phyloP scores from a whole-genome alignment of 2,113 vertebrate species.

The Callipepla squamata region DNA sequence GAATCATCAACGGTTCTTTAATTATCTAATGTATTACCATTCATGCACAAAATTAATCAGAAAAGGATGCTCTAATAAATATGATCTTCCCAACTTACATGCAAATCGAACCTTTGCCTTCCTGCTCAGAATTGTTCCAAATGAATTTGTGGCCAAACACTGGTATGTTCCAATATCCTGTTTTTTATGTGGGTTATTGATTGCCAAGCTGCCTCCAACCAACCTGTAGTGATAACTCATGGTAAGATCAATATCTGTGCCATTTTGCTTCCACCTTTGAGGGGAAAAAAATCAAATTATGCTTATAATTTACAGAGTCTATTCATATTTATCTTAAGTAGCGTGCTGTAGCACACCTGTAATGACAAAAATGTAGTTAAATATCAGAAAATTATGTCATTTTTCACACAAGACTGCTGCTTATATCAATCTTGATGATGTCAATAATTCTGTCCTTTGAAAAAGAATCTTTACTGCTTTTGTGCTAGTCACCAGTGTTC shows the following conservation, averaged over 20 bases:
- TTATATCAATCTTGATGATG: conserved; percentile 7
- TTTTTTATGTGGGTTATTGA: conserved; percentile 83
- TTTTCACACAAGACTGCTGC: conserved; percentile 23
- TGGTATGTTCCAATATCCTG: conserved; percentile 89
- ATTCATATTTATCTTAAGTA: conserved; percentile 56
- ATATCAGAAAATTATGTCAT: neutral
- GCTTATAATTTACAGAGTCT: conserved; percentile 53
- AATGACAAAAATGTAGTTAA: conserved; percentile 47
- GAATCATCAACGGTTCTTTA: neutral
- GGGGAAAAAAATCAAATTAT: conserved; percentile 67
- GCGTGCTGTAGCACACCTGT: conserved; percentile 27
- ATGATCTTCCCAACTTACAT: conserved; percentile 81
- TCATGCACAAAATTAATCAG: conserved; percentile 28
- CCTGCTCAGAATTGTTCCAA: conserved; percentile 88
- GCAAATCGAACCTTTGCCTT: conserved; percentile 90
- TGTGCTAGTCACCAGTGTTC: neutral
- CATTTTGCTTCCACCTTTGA: conserved; percentile 89
- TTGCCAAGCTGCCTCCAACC: conserved; percentile 86
- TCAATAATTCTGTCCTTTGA: neutral
- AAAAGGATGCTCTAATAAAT: conserved; percentile 35
- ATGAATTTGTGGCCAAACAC: conserved; percentile 87
- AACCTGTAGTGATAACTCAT: conserved; percentile 85
- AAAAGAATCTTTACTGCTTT: conserved; percentile 15
- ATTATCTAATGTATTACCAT: conserved; percentile 35
- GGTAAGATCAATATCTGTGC: conserved; percentile 82